Percentiles rank a stretch among this genome's conserved stretches.
These are phyloP conservation scores for Phenganax marumi DNA, from an alignment of 92 coral and sea anemone genomes.

Conservation along the genomic window DNA sequence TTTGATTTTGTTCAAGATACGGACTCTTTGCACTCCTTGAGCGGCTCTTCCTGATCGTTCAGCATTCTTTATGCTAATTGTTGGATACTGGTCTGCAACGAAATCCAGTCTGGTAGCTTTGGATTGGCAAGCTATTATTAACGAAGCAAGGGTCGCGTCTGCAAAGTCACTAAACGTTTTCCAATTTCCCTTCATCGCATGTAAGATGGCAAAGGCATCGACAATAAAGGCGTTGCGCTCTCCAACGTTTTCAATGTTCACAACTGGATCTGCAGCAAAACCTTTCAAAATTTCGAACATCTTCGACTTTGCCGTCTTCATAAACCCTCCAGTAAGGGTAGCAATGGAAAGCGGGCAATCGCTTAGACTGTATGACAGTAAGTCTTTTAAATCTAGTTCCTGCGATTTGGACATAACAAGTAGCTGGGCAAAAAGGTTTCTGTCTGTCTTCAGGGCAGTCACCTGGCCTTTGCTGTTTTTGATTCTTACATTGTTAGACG, in stretches of 20 bases:
- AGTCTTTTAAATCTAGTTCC: constrained; percentile 40
- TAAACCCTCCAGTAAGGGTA: constrained; percentile 37
- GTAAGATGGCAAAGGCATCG: constrained; percentile 51
- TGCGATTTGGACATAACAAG: constrained; percentile 29
- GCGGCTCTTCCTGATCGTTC: constrained; percentile 52
- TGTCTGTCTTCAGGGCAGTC: constrained; percentile 6
- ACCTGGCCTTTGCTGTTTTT: constrained; percentile 42
- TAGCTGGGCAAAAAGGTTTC: constrained; percentile 4
- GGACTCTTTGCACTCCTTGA: constrained; percentile 52
- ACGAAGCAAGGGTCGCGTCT: constrained; percentile 36
- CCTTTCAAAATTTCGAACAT: constrained; percentile 37
- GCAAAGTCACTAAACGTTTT: constrained; percentile 54
- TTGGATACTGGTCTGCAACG: constrained; percentile 48
- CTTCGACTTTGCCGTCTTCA: constrained; percentile 52
- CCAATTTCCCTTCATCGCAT: constrained; percentile 44
- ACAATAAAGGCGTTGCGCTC: too few species aligned
- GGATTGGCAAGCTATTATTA: constrained; percentile 42
- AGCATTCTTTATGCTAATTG: constrained; percentile 46
- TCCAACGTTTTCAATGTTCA: constrained; percentile 37
- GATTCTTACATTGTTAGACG: constrained; percentile 23
- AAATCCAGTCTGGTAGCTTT: constrained; percentile 47
- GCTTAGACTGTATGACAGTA: constrained; percentile 43
- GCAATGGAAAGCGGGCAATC: constrained; percentile 41
- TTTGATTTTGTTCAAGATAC: constrained; percentile 5
- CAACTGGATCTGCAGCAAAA: constrained; percentile 43